These are phyloP conservation scores for Percopsis omiscomaycus DNA, from an alignment of 2,797 vertebrate species.

Conservation along the genomic window DNA sequence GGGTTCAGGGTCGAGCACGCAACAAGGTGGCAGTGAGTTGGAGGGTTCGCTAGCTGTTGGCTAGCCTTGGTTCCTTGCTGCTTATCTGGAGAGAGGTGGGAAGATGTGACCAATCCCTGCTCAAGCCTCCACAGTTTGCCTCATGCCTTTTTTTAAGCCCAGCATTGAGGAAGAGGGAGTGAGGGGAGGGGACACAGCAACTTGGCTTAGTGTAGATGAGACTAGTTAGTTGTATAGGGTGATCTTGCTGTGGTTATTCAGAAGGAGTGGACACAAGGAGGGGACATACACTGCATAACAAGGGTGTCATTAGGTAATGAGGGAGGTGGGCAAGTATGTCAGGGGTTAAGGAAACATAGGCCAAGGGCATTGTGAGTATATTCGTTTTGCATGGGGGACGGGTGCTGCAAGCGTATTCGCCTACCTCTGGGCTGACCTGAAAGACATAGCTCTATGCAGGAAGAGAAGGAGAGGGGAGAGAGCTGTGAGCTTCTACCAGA, in stretches of 20 bases:
- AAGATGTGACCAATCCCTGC: constrained; percentile 18
- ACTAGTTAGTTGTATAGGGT: constrained; percentile 47
- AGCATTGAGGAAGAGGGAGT: constrained; percentile 38
- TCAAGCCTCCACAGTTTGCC: constrained; percentile 12
- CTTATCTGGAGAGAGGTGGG: constrained; percentile 28
- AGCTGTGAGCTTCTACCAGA: constrained; percentile 58
- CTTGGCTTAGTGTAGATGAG: constrained; percentile 38
- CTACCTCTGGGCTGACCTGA: constrained; percentile 81
- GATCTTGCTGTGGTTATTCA: constrained; percentile 14
- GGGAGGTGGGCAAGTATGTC: constrained; percentile 48
- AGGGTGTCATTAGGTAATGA: constrained; percentile 59
- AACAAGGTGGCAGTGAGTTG: constrained; percentile 45
- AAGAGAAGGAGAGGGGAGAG: constrained; percentile 62
- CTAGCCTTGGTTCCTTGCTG: constrained; percentile 63
- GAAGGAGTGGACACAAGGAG: constrained; percentile 46
- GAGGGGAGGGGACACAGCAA: constrained; percentile 56
- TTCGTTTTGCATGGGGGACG: constrained; percentile 28
- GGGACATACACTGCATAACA: constrained; percentile 59
- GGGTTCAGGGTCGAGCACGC: constrained; percentile 59
- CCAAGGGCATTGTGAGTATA: constrained; percentile 44
- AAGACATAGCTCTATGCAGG: constrained; percentile 80
- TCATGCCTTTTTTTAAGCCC: constrained; percentile 26
- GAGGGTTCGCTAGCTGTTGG: constrained; percentile 9
- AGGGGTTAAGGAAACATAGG: constrained; percentile 53
- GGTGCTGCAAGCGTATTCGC: constrained; percentile 69